Evolutionary conservation across 1,140 invertebrate genomes (phyloP), one percentile per base, ranked within the genome.

Genomic region (Sinonovacula constricta): DNA sequence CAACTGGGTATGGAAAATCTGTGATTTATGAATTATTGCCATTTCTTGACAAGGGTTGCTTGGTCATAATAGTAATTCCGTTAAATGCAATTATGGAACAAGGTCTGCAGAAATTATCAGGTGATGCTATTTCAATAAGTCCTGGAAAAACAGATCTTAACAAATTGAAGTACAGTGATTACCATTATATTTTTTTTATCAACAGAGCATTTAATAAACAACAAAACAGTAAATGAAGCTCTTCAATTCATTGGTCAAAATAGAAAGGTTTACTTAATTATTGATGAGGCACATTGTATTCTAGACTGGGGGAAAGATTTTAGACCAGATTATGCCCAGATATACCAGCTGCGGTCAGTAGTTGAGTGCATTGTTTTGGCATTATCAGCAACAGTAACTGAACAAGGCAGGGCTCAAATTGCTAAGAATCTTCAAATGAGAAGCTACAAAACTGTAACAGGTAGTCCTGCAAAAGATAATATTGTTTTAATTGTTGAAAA

Each of bases 61-160:
- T 69, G 14, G 66, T 69, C 24, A n/a, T 69, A 31, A 31, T 54
- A 54, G 33, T 69, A 28, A 51, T 30, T 26, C 66, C 66, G 7
- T 51, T 69, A 18, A 69, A 69, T 56, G 66, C 33, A 2, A 69
- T 69, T 7, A 69, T 69, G 45, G 45, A 31, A 24, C 66, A 69
- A 31, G 22, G 56, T 31, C 1, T 10, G 5, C 18, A 56, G 24
- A 69, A 69, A 31, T 51, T 69, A 3, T 30, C 3, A 2, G 3
- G 4, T 14, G 12, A 22, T 30, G 62, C 62, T 3, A 15, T 34
- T 36, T 65, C 62, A 39, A 2, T 65, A 10, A 18, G 7, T 45
- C 24, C 62, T 36, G 62, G 62, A n/a, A 15, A 65, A 36, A 24
- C 18, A 3, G 34, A 65, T 45, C 15, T 39, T 22, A 31, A 34